Evolutionary conservation across 2,888 invertebrate genomes (phyloP), one percentile per base, ranked within the genome.

Genomic region (Caenorhabditis zanzibari): DNA sequence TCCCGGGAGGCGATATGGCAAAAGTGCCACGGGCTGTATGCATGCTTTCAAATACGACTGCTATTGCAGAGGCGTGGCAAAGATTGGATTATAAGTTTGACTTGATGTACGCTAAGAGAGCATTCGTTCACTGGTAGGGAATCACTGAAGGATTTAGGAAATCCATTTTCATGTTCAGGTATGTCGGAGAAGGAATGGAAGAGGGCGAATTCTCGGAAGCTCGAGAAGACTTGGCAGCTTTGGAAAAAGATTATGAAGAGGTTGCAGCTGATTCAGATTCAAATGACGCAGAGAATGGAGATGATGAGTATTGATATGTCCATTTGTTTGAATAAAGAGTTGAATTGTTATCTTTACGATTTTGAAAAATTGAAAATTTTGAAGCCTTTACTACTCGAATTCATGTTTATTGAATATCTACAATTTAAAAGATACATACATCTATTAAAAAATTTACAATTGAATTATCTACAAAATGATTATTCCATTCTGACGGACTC

Each of bases 11-110:
- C 52, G 97, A 97, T 88, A 95, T 96, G 83, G 93, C 94, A 61
- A 93, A 93, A 88, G 93, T 93, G 6, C 89, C 96, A 83, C 94
- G 96, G 86, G 95, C 96, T 35, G 95, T 96, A 1, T 95, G 95
- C 82, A 96, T 96, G 95, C 94, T 96, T 69, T 95, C 96, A 92
- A 97, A 97, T 93, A 97, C 96, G 7, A 97, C 96, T n/a, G 96
- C 96, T 88, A 96, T 96, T 91, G 95, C 95, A 16, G 95, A 96
- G 91, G 96, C 96, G 64, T 97, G 96, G 95, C 95, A 95, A 81
- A 94, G 95, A 76, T 93, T 96, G 26, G 94, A 95, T 89, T 94
- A 94, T 89, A 96, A 96, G 93, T 90, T 95, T 92, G 95, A 95
- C 81, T 93, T 95, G 63, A 95, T 97, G 95, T 96, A 95, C 90